Evolutionary conservation across 2,888 invertebrate genomes (phyloP), one percentile per base, ranked within the genome.

Genomic region (Aelia acuminata): DNA sequence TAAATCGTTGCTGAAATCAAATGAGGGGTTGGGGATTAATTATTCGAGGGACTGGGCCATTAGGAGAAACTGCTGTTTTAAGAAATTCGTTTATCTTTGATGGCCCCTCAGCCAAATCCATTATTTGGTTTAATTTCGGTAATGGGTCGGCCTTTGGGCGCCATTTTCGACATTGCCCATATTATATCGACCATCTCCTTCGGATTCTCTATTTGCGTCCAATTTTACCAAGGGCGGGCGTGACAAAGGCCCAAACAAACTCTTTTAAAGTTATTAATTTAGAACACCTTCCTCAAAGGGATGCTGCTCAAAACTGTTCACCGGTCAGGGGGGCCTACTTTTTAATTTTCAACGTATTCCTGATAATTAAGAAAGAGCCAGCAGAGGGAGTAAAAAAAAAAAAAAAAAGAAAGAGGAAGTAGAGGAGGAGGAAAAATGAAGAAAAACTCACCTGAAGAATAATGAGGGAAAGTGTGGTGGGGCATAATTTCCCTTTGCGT

Each of bases 261-360:
- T 43, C 63, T 43, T 47, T 80, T 80, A 80, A 5, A 4, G 43
- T 47, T 80, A 80, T 80, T 80, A 80, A 80, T 80, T 80, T 80
- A 80, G 10, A 80, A 43, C 22, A 80, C 22, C 39, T 11, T 20
- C 22, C 22, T 75, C 80, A 80, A 80, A 80, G 80, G 43, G 39
- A 43, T 22, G 80, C 3, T 75, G 39, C 80, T 47, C 11, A 7
- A 80, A 47, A 35, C 11, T 57, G 39, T 35, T 39, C 39, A 43
- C 39, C 7, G 80, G 84, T 75, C 80, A 26, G 86, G 88, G 43
- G 22, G 43, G 39, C 43, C n/a, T 47, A 43, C 87, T 89, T 89
- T 89, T 89, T 89, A 89, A 89, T 89, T 89, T 89, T 89, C 84
- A 89, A 89, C 87, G 87, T 88, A 89, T 89, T 89, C 88, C 89